Evolutionary conservation across 2,797 vertebrate species (phyloP).

Genomic region (Hapalemur alaotrensis): DNA sequence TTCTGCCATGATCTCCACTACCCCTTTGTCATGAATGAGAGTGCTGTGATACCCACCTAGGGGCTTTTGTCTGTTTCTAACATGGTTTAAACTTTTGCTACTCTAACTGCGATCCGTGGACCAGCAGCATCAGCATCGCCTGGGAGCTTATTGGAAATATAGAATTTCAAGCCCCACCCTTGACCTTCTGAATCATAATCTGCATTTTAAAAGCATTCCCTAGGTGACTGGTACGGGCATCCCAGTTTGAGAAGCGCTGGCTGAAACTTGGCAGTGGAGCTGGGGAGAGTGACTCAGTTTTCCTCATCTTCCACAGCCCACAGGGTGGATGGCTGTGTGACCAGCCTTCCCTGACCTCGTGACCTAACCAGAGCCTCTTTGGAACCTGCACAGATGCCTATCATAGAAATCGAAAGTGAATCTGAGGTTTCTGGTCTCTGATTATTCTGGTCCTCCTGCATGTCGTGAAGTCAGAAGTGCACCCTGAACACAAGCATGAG

Average conservation of each 20-base stretch:
- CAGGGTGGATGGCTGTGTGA: background rate
- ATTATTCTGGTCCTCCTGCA: background rate
- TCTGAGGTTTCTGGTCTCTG: background rate
- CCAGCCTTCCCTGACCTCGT: background rate
- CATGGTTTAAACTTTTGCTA: background rate
- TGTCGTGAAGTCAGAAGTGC: background rate
- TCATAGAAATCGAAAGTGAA: background rate
- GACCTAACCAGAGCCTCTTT: background rate
- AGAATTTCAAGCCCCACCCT: background rate
- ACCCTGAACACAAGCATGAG: background rate
- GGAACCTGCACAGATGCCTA: background rate
- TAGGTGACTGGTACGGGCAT: background rate
- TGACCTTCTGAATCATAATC: background rate
- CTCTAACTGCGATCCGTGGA: background rate
- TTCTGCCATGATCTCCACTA: background rate
- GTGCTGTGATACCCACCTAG: background rate
- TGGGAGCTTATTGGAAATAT: background rate
- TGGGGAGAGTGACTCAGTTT: background rate
- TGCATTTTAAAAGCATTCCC: background rate
- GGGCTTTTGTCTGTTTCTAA: background rate
- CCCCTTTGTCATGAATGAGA: background rate
- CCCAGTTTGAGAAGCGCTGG: background rate
- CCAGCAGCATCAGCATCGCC: background rate
- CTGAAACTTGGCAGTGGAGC: background rate
- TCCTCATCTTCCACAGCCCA: background rate